These are phyloP conservation scores for Hipposideros armiger DNA, from an alignment of 2,113 vertebrate species.

Conservation along the genomic window DNA sequence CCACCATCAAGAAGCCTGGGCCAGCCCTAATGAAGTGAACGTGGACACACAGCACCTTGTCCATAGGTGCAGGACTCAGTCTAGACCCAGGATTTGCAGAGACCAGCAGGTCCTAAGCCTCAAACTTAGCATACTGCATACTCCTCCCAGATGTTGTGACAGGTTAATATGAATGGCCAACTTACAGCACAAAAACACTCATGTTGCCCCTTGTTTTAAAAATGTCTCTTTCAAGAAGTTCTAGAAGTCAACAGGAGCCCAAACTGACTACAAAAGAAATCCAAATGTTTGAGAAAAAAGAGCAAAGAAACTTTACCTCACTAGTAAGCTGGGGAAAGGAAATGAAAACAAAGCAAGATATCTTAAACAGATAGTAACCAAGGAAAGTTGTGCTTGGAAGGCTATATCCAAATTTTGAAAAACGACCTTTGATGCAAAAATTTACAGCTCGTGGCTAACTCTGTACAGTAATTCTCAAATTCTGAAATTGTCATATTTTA, in stretches of 20 bases:
- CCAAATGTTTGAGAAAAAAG: background rate
- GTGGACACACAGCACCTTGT: no score
- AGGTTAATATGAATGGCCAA: background rate
- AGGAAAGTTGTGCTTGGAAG: background rate
- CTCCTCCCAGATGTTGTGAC: background rate
- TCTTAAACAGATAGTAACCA: background rate
- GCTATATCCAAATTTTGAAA: background rate
- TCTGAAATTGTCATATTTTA: background rate
- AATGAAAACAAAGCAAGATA: background rate
- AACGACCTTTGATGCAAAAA: background rate
- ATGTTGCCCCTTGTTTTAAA: background rate
- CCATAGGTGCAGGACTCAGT: background rate
- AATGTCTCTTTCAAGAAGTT: background rate
- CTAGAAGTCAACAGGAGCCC: background rate
- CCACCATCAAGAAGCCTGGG: background rate
- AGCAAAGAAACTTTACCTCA: background rate
- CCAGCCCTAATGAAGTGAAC: background rate
- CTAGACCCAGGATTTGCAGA: background rate
- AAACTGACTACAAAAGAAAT: background rate
- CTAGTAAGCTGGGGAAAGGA: background rate
- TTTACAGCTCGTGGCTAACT: background rate
- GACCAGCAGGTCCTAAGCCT: background rate
- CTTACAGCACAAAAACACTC: background rate
- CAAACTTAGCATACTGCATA: background rate
- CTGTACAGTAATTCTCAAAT: background rate